Base-by-base conservation (phyloP, 2,888 invertebrate species). In the Drosophila sordidula region DNA sequence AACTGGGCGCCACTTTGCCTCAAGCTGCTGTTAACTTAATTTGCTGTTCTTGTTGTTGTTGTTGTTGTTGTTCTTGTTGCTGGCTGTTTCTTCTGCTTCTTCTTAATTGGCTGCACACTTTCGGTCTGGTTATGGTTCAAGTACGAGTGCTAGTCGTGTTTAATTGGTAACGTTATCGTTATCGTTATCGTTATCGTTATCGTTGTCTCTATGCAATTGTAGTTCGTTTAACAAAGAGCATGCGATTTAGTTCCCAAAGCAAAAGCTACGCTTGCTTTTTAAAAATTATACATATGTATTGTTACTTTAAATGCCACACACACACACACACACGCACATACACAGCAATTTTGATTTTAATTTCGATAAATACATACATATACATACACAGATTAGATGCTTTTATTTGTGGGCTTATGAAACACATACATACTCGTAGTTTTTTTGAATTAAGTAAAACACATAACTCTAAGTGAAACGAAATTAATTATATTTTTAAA, bases 331-430 rank as follows among this genome's bases (percentile, higher is more conserved):
- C 44, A 68, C 18, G 49, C 8, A 42, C 18, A 18, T 2, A 18
- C 18, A 46, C 14, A 34, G 32, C 29, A 49, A 50, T 49, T 44
- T 41, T 41, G 45, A 44, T 36, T 54, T 70, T 4, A 46, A 78
- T 85, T 57, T 79, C 44, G 62, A 75, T 75, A 57, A 78, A 45
- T 51, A 47, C 44, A 73, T 49, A 71, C 54, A 62, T 50, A 80
- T 44, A 85, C 57, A 67, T 45, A 73, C 56, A 66, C 46, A 74
- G 39, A 59, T 62, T 29, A 45, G 45, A 55, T 47, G 26, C 32
- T 25, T 12, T 54, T 9, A 36, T 36, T 58, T 25, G 42, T 39
- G 55, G 25, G 42, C 45, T 55, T 64, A 45, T 29, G 34, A 41
- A 50, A 67, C 50, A 72, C 62, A 57, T 47, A 59, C 39, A 57